Evolutionary conservation across 2,113 vertebrate species (phyloP).

Genomic region (Oenanthe melanoleuca): DNA sequence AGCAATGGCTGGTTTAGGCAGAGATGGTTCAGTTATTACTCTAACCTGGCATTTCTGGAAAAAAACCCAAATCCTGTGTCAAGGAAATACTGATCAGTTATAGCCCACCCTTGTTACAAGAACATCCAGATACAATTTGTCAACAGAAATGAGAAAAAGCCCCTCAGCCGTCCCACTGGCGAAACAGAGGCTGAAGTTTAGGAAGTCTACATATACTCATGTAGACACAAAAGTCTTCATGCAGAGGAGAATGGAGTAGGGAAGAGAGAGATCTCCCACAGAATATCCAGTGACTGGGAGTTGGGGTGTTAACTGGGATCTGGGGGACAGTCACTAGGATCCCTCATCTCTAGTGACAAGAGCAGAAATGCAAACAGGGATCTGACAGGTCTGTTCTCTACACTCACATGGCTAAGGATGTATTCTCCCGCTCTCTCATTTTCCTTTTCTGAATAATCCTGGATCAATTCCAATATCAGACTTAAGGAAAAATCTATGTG

Average conservation of each 20-base stretch:
- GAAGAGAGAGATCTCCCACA: neutral
- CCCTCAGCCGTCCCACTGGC: neutral
- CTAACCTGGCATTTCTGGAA: neutral
- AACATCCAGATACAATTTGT: neutral
- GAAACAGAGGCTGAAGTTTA: neutral
- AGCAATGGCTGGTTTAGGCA: neutral
- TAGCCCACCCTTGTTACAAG: neutral
- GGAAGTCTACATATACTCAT: neutral
- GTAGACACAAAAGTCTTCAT: neutral
- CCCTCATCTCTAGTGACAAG: rapidly evolving
- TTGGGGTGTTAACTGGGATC: neutral
- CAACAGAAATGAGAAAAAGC: neutral
- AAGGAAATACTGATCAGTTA: neutral
- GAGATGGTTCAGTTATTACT: neutral
- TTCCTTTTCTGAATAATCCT: neutral
- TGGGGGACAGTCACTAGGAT: neutral
- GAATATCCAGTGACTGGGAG: neutral
- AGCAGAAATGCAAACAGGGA: neutral
- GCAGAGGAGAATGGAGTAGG: neutral
- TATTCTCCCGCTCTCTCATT: neutral
- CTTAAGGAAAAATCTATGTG: neutral
- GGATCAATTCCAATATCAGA: neutral
- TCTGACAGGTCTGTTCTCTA: neutral
- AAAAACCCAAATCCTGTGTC: neutral
- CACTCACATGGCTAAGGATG: neutral